Evolutionary conservation across 2,888 invertebrate species (phyloP).

Genomic region (Eupsilia transversa): DNA sequence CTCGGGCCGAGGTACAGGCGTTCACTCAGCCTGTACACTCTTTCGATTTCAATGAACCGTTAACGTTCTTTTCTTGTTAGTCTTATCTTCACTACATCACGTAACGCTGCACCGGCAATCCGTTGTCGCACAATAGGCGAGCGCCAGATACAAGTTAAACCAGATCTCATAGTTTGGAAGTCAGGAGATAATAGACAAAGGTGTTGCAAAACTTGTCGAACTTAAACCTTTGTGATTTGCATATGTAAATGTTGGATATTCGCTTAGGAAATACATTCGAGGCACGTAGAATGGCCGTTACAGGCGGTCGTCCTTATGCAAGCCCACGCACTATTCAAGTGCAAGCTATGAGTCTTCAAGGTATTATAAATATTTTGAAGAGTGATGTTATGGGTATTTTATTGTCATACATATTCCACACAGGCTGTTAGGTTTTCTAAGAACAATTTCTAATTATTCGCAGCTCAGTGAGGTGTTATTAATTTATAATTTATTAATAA

Average conservation of each 20-base stretch:
- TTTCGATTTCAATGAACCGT: slow-evolving; percentile 90
- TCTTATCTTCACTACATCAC: slow-evolving; percentile 83
- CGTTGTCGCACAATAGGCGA: slow-evolving; percentile 63
- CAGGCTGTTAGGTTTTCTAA: slow-evolving; percentile 22
- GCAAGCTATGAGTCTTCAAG: slow-evolving; percentile 63
- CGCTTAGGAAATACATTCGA: slow-evolving; percentile 75
- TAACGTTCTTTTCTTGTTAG: slow-evolving; percentile 84
- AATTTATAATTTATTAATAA: no score
- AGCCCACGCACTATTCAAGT: slow-evolving; percentile 79
- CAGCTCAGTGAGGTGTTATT: slow-evolving; percentile 20
- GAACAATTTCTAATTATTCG: slow-evolving; percentile 42
- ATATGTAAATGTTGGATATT: slow-evolving; percentile 69
- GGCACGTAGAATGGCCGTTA: slow-evolving; percentile 79
- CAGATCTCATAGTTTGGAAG: slow-evolving; percentile 64
- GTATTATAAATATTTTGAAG: slow-evolving; percentile 65
- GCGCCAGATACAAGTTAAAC: slow-evolving; percentile 62
- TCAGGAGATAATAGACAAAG: slow-evolving; percentile 54
- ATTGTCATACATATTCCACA: slow-evolving; percentile 59
- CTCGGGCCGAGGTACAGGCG: slow-evolving; percentile 76
- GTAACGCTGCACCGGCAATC: slow-evolving; percentile 76
- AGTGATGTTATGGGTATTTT: slow-evolving; percentile 62
- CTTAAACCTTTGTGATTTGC: slow-evolving; percentile 60
- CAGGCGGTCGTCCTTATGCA: slow-evolving; percentile 78
- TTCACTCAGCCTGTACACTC: slow-evolving; percentile 81
- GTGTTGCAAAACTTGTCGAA: slow-evolving; percentile 62